Conservation (phyloP, 2,113 vertebrate species). For the Mastomys natalensis region DNA sequence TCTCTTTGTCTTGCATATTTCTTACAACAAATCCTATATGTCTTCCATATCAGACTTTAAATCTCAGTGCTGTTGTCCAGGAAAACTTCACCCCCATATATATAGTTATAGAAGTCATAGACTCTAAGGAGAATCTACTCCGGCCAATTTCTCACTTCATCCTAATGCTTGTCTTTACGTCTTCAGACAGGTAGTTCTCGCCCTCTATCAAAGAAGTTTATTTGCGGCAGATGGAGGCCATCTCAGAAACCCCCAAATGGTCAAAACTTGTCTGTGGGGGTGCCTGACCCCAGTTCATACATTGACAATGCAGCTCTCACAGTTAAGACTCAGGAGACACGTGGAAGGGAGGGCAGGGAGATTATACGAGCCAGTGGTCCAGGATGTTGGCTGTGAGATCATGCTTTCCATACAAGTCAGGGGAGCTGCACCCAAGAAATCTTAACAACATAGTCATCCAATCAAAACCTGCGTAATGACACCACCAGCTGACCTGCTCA, state of each 20-base stretch:
- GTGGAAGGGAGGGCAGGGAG: background rate
- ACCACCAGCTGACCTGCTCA: background rate
- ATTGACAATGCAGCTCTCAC: background rate
- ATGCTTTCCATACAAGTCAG: background rate
- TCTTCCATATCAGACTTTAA: background rate
- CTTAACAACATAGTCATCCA: background rate
- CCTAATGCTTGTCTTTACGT: background rate
- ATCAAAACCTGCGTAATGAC: background rate
- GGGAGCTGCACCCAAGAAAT: background rate
- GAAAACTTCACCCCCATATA: background rate
- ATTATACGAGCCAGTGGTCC: background rate
- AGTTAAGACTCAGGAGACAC: background rate
- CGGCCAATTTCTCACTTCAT: background rate
- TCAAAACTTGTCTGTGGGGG: background rate
- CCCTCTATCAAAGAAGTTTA: background rate
- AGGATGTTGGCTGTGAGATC: background rate
- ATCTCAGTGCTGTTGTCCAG: background rate
- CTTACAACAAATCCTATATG: background rate
- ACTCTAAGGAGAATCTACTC: background rate
- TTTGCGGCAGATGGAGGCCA: too few species aligned
- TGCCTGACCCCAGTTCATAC: background rate
- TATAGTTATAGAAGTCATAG: background rate
- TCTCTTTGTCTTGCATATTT: slow-evolving; percentile 46
- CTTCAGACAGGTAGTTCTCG: background rate
- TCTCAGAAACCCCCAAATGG: background rate